Evolutionary conservation across 1,140 invertebrate species (phyloP).

Genomic region (Drosophila arizonae): DNA sequence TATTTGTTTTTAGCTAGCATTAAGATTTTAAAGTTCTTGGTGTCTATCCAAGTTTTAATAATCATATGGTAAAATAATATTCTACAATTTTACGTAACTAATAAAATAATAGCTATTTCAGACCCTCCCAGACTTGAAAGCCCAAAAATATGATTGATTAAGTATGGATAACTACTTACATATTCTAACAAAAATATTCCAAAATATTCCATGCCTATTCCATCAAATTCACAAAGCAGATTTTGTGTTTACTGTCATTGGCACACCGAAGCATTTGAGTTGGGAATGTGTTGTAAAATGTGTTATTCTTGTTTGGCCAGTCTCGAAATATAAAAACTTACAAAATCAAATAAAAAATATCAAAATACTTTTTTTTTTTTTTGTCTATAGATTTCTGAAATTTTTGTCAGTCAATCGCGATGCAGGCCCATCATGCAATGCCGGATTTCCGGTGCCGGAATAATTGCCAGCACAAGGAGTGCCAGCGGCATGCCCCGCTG

Average conservation of each 20-base stretch:
- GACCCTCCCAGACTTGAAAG: too few relatives aligned
- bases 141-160: too few relatives aligned
- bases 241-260: background rate
- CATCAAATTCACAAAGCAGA: too few relatives aligned
- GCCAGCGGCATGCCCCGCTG: constrained; percentile 68
- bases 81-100: too few relatives aligned
- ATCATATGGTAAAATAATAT: too few relatives aligned
- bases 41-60: too few relatives aligned
- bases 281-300: constrained; percentile 1
- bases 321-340: background rate
- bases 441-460: constrained; percentile 74
- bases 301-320: background rate
- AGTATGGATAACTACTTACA: too few relatives aligned
- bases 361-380: background rate
- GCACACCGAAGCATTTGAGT: background rate
- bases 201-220: too few relatives aligned
- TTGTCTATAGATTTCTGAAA: background rate
- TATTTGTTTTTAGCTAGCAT: too few relatives aligned
- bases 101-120: too few relatives aligned
- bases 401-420: constrained; percentile 19
- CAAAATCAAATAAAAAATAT: constrained; percentile 8
- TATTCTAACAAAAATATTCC: too few relatives aligned
- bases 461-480: constrained; percentile 75
- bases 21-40: too few relatives aligned
- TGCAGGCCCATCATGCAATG: constrained; percentile 77